phyloP scores from a whole-genome alignment of 2,888 invertebrate genomes.

The Priocnemis perturbator region DNA sequence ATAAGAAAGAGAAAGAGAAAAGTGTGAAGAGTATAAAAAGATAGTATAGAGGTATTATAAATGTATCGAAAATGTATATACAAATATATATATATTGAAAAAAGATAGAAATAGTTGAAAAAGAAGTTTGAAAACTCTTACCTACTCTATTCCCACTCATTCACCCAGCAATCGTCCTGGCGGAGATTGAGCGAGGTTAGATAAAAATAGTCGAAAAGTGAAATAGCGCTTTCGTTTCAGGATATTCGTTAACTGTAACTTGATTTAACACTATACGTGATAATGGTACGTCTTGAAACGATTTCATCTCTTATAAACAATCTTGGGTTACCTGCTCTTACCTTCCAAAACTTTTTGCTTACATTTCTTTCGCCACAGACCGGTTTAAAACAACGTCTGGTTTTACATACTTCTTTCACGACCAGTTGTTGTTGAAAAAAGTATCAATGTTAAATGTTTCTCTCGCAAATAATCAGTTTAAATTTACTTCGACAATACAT shows the following conservation, averaged over 20 bases:
- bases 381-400: not conserved
- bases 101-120: constrained; percentile 52
- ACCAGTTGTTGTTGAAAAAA: constrained; percentile 20
- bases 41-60: constrained; percentile 45
- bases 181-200: constrained; percentile 62
- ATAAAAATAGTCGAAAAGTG: constrained; percentile 46
- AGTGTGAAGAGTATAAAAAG: constrained; percentile 39
- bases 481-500: not conserved
- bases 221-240: constrained; percentile 58
- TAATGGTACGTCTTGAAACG: constrained; percentile 43
- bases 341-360: constrained; percentile 25
- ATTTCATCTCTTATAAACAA: constrained; percentile 59
- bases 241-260: constrained; percentile 15
- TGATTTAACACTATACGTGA: constrained; percentile 3
- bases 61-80: constrained; percentile 35
- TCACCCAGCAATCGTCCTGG: constrained; percentile 44
- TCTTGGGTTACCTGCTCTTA: constrained; percentile 59
- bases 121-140: constrained; percentile 54
- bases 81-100: constrained; percentile 57
- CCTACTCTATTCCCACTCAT: constrained; percentile 46
- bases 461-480: constrained; percentile 35
- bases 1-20: constrained; percentile 45
- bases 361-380: not conserved
- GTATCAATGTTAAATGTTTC: constrained; percentile 16
- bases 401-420: constrained; percentile 25